Base-by-base conservation (phyloP, 2,888 invertebrate genomes). In the Diaprepes abbreviatus region DNA sequence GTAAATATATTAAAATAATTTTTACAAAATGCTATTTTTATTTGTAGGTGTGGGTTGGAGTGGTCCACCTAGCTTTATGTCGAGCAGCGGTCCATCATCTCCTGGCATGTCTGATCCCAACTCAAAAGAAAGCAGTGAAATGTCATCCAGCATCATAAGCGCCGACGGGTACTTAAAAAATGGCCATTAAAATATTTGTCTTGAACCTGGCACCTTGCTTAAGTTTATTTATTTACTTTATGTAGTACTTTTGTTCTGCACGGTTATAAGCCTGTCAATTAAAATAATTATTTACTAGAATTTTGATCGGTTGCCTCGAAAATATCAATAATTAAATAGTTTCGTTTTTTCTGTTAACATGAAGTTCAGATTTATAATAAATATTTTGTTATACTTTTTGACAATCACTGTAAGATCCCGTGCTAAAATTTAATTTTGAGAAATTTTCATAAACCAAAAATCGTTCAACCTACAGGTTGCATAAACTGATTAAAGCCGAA, bases 51-150 rank as follows among this genome's bases (percentile, higher is more conserved):
- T 82, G 81, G 93, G 93, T 73, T 95, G 94, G 93, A 93, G 93
- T 81, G 93, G 93, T 2, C 94, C 95, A 4, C 93, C 94, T 0
- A 95, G 94, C 64, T 90, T 93, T 57, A 88, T 93, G 60, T 95
- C 95, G 5, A 89, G 89, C 58, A 90, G 89, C 21, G 94, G 95
- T 0, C 94, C 94, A 0, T 95, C 95, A 0, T 95, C 95, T 28
- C 91, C 91, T 76, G 90, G 89, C 14, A 85, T 88, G 81, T 87
- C 88, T 10, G 88, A 90, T 80, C 86, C 86, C 6, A 87, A 89
- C 81, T 82, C 87, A 1, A 88, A 88, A 72, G 89, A 88, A 75
- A 89, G 88, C 78, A 88, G 88, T 75, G 88, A 89, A 86, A 83
- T 83, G 76, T 89, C 89, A 1, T 87, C 88, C 57, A 90, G 90